Evolutionary conservation across 2,797 vertebrate species (phyloP).

Genomic region (Rhadinocentrus ornatus): DNA sequence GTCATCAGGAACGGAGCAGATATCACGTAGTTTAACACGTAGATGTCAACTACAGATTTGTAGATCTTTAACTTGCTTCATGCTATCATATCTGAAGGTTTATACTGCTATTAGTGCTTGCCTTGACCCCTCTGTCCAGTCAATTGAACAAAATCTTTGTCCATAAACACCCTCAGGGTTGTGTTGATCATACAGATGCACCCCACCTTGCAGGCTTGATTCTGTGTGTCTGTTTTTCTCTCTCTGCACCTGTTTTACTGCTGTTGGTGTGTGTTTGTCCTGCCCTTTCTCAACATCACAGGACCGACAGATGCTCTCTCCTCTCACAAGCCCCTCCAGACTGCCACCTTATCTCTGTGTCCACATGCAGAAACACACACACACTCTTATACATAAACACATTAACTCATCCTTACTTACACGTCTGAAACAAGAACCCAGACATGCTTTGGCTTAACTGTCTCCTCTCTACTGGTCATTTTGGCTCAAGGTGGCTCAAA

Average conservation of each 20-base stretch:
- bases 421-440: slow-evolving; percentile 52
- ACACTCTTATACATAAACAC: slow-evolving; percentile 9
- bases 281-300: slow-evolving; percentile 51
- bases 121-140: slow-evolving; percentile 36
- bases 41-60: neutral
- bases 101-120: slow-evolving; percentile 5
- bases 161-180: slow-evolving; percentile 27
- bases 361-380: slow-evolving; percentile 45
- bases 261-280: slow-evolving; percentile 47
- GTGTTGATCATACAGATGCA: slow-evolving; percentile 31
- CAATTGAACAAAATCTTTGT: slow-evolving; percentile 32
- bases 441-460: slow-evolving; percentile 46
- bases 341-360: slow-evolving; percentile 67
- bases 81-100: neutral
- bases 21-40: too few species aligned
- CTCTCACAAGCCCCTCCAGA: slow-evolving; percentile 61
- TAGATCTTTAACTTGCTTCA: neutral
- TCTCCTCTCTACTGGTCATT: slow-evolving; percentile 41
- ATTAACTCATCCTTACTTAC: slow-evolving; percentile 17
- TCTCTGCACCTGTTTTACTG: slow-evolving; percentile 51
- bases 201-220: slow-evolving; percentile 32
- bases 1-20: neutral
- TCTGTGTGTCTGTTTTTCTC: slow-evolving; percentile 22
- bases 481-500: slow-evolving; percentile 49
- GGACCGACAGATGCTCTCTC: slow-evolving; percentile 53